These are phyloP conservation scores for Drosophila chauvacae DNA, from an alignment of 1,140 invertebrate genomes.

Conservation along the genomic window DNA sequence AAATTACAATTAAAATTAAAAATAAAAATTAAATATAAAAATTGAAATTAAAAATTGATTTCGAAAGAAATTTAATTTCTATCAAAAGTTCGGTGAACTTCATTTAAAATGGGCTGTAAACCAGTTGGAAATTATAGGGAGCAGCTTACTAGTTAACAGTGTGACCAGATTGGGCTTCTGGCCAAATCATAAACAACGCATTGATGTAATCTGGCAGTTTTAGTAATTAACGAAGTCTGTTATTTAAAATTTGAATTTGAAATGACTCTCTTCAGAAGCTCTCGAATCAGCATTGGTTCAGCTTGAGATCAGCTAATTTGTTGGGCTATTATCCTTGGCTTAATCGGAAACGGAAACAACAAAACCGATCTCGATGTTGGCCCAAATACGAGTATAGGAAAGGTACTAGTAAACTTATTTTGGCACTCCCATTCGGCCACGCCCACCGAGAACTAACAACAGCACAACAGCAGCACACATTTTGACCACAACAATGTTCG, in stretches of 20 bases:
- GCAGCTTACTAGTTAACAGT: accelerated
- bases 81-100: neutral
- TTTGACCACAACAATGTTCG: slow-evolving; percentile 51
- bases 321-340: neutral
- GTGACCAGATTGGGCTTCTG: neutral
- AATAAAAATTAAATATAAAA: too few species aligned
- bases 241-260: neutral
- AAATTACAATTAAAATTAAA: too few species aligned
- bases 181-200: accelerated
- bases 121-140: neutral
- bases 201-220: neutral
- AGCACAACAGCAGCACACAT: slow-evolving; percentile 16
- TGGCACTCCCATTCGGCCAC: slow-evolving; percentile 20
- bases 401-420: slow-evolving; percentile 34
- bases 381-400: slow-evolving; percentile 29
- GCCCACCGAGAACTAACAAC: slow-evolving; percentile 7
- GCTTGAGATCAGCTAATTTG: neutral
- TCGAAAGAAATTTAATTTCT: neutral
- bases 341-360: slow-evolving; percentile 3
- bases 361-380: slow-evolving; percentile 19
- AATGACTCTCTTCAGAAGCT: neutral
- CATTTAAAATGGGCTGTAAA: neutral
- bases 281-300: neutral
- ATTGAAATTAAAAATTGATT: too few species aligned
- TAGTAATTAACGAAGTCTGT: neutral